Percentiles rank a stretch among this genome's conserved stretches.
These are phyloP conservation scores for Oncorhynchus gorbuscha DNA, from an alignment of 2,113 vertebrate species.

Conservation along the genomic window DNA sequence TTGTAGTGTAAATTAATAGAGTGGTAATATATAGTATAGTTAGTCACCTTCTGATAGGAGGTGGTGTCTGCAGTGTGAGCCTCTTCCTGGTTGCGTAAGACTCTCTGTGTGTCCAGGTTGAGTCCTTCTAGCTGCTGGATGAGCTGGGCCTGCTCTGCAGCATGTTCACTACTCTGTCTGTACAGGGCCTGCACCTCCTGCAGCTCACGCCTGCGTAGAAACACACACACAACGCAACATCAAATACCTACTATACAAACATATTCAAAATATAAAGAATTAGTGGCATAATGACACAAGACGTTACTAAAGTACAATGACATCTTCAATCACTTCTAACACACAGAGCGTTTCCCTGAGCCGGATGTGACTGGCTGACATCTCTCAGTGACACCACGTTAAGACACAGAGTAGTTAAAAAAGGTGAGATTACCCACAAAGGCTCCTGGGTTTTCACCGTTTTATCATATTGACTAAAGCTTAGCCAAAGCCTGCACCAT, in stretches of 20 bases:
- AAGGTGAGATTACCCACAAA: conserved; percentile 72
- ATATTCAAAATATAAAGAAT: too few species aligned
- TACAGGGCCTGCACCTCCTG: conserved; percentile 83
- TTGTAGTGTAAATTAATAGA: too few species aligned
- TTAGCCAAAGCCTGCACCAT: conserved; percentile 68
- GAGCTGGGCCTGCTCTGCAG: conserved; percentile 82
- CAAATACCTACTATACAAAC: background rate
- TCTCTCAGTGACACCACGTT: conserved; percentile 41
- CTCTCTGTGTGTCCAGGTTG: conserved; percentile 82
- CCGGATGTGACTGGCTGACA: conserved; percentile 64
- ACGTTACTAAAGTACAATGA: too few species aligned
- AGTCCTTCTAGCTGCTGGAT: conserved; percentile 88
- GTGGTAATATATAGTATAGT: too few species aligned
- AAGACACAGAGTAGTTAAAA: conserved; percentile 66
- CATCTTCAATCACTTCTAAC: background rate
- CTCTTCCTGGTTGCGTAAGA: conserved; percentile 85
- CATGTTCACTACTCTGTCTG: conserved; percentile 78
- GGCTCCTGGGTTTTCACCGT: conserved; percentile 66
- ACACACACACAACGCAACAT: background rate
- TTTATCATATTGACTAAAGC: conserved; percentile 76
- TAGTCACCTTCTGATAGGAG: too few species aligned
- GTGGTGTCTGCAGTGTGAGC: conserved; percentile 77
- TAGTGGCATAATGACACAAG: too few species aligned
- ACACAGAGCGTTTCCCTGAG: background rate
- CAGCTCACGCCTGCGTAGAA: conserved; percentile 74